Evolutionary conservation across 2,888 invertebrate species (phyloP), one percentile per base, ranked within the genome.

Genomic region (Halictus ligatus): DNA sequence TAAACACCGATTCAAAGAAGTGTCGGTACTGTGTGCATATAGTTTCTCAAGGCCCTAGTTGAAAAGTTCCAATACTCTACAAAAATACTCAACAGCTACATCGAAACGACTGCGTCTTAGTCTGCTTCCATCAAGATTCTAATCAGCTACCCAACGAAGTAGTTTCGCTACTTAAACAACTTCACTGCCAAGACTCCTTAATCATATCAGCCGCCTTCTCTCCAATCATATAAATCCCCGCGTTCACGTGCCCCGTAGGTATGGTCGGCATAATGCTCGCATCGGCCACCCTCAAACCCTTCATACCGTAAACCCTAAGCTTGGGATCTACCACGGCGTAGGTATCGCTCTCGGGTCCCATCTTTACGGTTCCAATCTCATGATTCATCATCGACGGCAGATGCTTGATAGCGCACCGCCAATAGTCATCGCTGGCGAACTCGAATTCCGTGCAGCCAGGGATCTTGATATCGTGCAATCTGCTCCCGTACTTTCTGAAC

Each of bases 351-450:
- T 89, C 71, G 0, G 96, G 96, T 0, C 96, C 96, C 96, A 96
- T 96, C 91, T 96, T 96, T 60, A 95, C 96, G 0, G 96, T 96
- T 0, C 96, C 95, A 10, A 96, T 95, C 91, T 97, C 97, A 90
- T 97, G 97, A 89, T 97, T 97, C 91, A 97, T 96, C 81, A 97
- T 97, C 21, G 96, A 95, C 0, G 97, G 96, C 69, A 97, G 94
- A 85, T 97, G 96, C 25, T 96, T 96, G 12, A 96, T 95, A 40
- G 97, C 96, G 93, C 97, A 97, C 78, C 96, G 96, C 97, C 97
- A 97, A 92, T 97, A 97, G 48, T 96, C 96, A 88, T 97, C 96
- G 5, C 96, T 95, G 72, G 95, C 96, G 88, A 96, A 97, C 1
- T 92, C 89, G 21, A 94, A 93, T 0, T 78, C 71, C 35, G 79